Percentiles rank a stretch among this genome's conserved stretches.
Evolutionary conservation across 2,888 invertebrate genomes (phyloP).

Genomic region (Eucera pruinosa): DNA sequence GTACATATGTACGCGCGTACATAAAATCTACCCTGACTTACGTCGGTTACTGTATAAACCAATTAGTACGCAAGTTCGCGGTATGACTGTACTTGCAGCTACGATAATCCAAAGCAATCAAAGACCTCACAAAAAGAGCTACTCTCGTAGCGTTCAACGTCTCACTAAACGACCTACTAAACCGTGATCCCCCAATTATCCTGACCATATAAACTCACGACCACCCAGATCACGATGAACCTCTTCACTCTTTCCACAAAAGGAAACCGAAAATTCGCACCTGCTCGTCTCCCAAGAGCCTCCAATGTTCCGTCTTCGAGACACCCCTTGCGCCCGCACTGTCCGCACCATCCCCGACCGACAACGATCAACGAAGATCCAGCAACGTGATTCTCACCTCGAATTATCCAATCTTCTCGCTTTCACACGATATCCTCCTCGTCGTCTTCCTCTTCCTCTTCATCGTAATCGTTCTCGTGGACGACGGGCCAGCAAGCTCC

Average conservation of each 20-base stretch:
- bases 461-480: constrained; percentile 62
- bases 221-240: background rate
- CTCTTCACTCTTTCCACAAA: background rate
- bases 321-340: constrained; percentile 26
- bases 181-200: constrained; percentile 1
- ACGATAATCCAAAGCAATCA: no score
- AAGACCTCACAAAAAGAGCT: no score
- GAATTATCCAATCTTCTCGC: constrained; percentile 2
- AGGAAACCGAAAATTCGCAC: constrained; percentile 23
- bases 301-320: background rate
- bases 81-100: no score
- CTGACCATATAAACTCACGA: background rate
- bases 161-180: background rate
- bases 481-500: constrained; percentile 49
- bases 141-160: background rate
- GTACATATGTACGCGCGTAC: no score
- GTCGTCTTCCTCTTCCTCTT: constrained; percentile 69
- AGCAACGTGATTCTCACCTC: constrained; percentile 42
- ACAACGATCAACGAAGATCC: constrained; percentile 2
- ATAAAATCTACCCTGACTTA: no score
- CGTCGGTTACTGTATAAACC: no score
- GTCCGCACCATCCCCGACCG: constrained; percentile 17
- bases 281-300: constrained; percentile 1
- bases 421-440: constrained; percentile 54
- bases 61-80: no score